Evolutionary conservation across 2,888 invertebrate species (phyloP).

Genomic region (Apamea epomidion): DNA sequence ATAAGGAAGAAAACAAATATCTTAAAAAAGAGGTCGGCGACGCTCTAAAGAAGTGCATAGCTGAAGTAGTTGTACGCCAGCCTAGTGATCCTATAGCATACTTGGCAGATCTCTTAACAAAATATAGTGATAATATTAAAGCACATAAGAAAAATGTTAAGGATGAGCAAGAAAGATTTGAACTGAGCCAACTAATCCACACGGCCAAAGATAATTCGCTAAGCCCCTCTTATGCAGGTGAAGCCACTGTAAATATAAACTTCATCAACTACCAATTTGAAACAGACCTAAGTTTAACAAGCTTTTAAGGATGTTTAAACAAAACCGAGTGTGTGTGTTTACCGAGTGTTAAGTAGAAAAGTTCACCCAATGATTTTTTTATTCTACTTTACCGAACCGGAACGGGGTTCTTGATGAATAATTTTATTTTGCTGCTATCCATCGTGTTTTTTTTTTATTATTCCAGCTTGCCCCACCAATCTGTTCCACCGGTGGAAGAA

Average conservation of each 20-base stretch:
- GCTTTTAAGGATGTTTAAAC: constrained; percentile 4
- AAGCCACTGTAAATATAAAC: constrained; percentile 37
- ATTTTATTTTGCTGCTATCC: not conserved
- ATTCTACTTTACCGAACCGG: not conserved
- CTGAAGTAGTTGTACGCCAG: constrained; percentile 72
- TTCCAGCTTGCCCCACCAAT: not conserved
- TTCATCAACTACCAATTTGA: constrained; percentile 29
- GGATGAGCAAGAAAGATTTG: constrained; percentile 58
- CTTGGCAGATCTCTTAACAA: constrained; percentile 69
- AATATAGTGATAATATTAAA: constrained; percentile 63
- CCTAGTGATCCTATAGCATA: constrained; percentile 73
- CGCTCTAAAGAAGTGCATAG: constrained; percentile 72
- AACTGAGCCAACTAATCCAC: constrained; percentile 46
- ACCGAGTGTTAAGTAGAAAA: constrained; percentile 5
- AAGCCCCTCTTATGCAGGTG: constrained; percentile 27
- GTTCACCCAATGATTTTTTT: constrained; percentile 8
- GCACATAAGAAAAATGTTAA: constrained; percentile 39
- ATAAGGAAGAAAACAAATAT: constrained; percentile 69
- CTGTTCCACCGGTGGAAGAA: not conserved
- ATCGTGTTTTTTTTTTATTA: not conserved
- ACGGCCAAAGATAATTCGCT: constrained; percentile 29
- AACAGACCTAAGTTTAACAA: constrained; percentile 13
- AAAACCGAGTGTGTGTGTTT: too few relatives aligned
- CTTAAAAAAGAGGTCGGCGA: constrained; percentile 69
- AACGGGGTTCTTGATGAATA: not conserved